Evolutionary conservation across 2,888 invertebrate species (phyloP), one percentile per base, ranked within the genome.

Genomic region (Hetaerina titia): DNA sequence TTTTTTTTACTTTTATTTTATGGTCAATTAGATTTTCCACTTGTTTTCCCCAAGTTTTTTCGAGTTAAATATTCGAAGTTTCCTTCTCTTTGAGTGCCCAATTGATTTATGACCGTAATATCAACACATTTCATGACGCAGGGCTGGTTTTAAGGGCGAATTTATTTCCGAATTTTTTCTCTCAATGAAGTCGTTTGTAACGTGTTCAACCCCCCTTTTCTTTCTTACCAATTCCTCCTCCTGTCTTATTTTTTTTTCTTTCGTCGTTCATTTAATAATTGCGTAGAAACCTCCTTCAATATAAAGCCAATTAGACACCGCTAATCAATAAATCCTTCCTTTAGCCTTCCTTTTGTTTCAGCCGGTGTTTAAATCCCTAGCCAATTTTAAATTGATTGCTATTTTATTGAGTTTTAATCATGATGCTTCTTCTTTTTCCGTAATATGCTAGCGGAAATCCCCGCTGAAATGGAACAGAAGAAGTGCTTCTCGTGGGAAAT

Each of bases 61-160:
- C n/a, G 5, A 9, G 69, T n/a, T 22, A 6, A 22, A 69, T 69
- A 69, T n/a, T 22, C 69, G 69, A 9, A n/a, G n/a, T 19, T 69
- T 69, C n/a, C 69, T n/a, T 22, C 64, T 22, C n/a, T n/a, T 69
- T 69, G 69, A 69, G 69, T 69, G 69, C 69, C 69, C 17, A 69
- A 19, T 69, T 69, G 69, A 69, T 69, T 69, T 69, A 69, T 69
- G 69, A n/a, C 69, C 22, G 69, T 69, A n/a, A 69, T 69, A 69
- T 69, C 69, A 69, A n/a, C 19, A 7, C n/a, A 69, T 69, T 69
- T 69, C 4, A n/a, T 9, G 69, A 22, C 69, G n/a, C 69, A 22
- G 7, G n/a, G 69, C 19, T 22, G 69, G 69, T 22, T 9, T 19
- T 22, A n/a, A 69, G 22, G n/a, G 69, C n/a, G 69, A 60, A 60